Evolutionary conservation across 2,888 invertebrate genomes (phyloP), one percentile per base, ranked within the genome.

Genomic region (Syritta pipiens): DNA sequence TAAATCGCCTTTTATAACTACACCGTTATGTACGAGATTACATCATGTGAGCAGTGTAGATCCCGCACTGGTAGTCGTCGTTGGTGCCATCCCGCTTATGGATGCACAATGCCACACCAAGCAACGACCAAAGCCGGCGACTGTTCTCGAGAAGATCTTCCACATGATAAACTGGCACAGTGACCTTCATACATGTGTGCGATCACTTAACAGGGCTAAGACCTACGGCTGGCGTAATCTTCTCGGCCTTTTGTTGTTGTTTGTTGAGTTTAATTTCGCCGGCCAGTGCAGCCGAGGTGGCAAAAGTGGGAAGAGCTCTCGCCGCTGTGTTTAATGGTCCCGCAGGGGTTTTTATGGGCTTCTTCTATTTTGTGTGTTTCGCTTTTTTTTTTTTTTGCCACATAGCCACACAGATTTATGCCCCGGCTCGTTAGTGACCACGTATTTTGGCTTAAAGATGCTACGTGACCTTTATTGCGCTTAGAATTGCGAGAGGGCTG

Each of bases 81-180:
- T n/a, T n/a, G n/a, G n/a, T n/a, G n/a, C n/a, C n/a, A n/a, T n/a
- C n/a, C n/a, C n/a, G n/a, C n/a, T n/a, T n/a, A n/a, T n/a, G n/a
- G n/a, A n/a, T n/a, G n/a, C 37, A 37, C 37, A 37, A 17, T 37
- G 17, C 17, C 17, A 37, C 17, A 7, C n/a, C 32, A 35, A 14
- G n/a, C 2, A 35, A 14, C 37, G n/a, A 37, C 14, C 14, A 14
- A 17, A 30, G 9, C 35, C 5, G 35, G 37, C 37, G 37, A 37
- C 17, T 37, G 17, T 17, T 37, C 37, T 17, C 37, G 46, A 42
- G 7, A 7, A 60, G 75, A 65, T 72, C 48, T 65, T 48, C 53
- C 37, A 40, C 35, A 42, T 67, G 77, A 77, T 77, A 60, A 63
- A 69, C 72, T 77, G 77, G 48, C 77, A 72, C 77, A 77, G 72